Evolutionary conservation across 2,797 vertebrate species (phyloP).

Genomic region (Megaceryle alcyon): DNA sequence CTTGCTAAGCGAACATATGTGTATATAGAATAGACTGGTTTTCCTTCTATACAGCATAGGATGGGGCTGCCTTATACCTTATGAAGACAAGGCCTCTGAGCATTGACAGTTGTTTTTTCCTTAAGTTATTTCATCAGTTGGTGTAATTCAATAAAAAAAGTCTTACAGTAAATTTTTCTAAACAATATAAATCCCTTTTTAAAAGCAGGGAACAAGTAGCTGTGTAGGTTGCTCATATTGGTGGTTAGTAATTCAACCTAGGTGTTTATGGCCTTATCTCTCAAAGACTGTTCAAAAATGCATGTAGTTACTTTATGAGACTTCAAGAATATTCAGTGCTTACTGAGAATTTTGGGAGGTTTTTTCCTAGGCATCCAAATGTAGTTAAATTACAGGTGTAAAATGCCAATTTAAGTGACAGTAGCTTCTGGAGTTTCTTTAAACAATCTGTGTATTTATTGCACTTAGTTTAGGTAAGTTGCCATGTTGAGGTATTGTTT

Average conservation of each 20-base stretch:
- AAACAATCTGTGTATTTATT: not conserved
- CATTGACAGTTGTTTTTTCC: not conserved
- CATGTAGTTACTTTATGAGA: fast-evolving
- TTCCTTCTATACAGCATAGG: not conserved
- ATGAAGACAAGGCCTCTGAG: not conserved
- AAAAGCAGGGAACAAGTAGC: not conserved
- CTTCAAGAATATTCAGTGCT: not conserved
- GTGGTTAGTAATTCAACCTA: not conserved
- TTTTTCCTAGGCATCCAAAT: not conserved
- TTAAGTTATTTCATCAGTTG: not conserved
- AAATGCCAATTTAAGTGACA: not conserved
- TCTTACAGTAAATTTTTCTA: not conserved
- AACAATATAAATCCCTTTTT: not conserved
- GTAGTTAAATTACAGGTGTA: not conserved
- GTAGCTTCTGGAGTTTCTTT: not conserved
- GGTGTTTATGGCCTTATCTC: not conserved
- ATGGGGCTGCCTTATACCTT: not conserved
- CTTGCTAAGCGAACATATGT: not conserved
- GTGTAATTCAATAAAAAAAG: not conserved
- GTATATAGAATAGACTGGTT: not conserved
- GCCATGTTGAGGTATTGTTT: not conserved
- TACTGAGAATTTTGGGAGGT: not conserved
- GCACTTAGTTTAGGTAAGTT: not conserved
- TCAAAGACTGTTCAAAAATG: not conserved
- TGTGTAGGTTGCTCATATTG: not conserved